Evolutionary conservation across 2,888 invertebrate species (phyloP).

Genomic region (Acleris emargana): DNA sequence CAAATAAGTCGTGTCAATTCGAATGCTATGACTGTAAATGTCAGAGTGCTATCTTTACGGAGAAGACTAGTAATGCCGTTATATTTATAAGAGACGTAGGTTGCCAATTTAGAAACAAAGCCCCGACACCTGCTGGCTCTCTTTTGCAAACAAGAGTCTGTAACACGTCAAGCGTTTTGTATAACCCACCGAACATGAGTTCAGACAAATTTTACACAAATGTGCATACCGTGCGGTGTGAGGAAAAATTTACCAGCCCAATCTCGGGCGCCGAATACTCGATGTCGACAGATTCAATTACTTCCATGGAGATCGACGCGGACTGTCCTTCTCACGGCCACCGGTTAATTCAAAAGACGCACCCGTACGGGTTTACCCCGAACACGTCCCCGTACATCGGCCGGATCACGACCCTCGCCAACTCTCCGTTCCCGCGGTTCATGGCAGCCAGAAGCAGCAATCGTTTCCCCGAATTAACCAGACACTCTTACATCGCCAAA

Average conservation of each 20-base stretch:
- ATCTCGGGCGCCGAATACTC: constrained; percentile 49
- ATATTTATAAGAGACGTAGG: constrained; percentile 75
- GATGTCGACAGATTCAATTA: constrained; percentile 51
- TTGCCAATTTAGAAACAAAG: constrained; percentile 67
- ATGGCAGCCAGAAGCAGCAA: constrained; percentile 5
- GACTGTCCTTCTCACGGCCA: constrained; percentile 57
- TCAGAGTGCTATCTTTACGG: constrained; percentile 36
- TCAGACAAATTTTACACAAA: constrained; percentile 53
- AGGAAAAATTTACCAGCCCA: constrained; percentile 63
- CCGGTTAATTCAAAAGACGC: constrained; percentile 36
- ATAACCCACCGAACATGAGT: constrained; percentile 52
- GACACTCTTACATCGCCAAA: not conserved
- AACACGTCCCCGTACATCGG: constrained; percentile 50
- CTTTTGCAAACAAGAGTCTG: constrained; percentile 45
- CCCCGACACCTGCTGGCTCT: constrained; percentile 48
- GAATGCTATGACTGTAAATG: constrained; percentile 49
- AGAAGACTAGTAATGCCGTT: constrained; percentile 53
- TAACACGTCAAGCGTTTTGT: constrained; percentile 56
- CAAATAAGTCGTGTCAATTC: constrained; percentile 70
- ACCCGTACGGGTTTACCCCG: constrained; percentile 50
- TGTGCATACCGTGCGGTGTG: constrained; percentile 59
- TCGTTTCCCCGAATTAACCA: too few species aligned
- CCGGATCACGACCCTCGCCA: constrained; percentile 46
- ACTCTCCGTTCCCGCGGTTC: constrained; percentile 34
- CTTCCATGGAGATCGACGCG: constrained; percentile 54